Evolutionary conservation across 2,113 vertebrate genomes (phyloP), one percentile per base, ranked within the genome.

Genomic region (Hypomesus transpacificus): DNA sequence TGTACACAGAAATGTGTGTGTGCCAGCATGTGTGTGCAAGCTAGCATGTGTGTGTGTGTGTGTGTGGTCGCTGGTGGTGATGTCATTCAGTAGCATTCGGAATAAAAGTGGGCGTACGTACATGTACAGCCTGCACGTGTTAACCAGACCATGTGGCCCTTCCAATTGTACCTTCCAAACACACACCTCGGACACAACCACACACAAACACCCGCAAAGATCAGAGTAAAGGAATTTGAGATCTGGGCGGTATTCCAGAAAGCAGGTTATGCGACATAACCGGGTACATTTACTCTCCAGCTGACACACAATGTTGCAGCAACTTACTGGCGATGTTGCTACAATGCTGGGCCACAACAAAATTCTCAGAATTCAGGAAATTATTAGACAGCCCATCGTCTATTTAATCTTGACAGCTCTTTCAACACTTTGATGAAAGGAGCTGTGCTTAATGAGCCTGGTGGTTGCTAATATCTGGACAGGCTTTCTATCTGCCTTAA

Each of bases 381-480:
- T 7, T 9, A 1, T 46, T 46, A 46, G 39, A 46, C 7, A 9
- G 39, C 1, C 8, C 39, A 13, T 9, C 39, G 5, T 7, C 39
- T 46, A 7, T 46, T 6, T 7, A 46, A 2, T 9, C 7, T 46
- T 13, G 39, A 51, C 21, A 54, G 68, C 78, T 59, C 14, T 78
- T 80, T 79, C 82, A 87, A 86, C 77, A 75, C 73, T 14, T 67
- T 84, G 81, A 85, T 86, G 73, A 85, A 85, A 86, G 86, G 78
- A 74, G 85, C 62, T 76, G 78, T 84, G 74, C 84, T 86, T 84
- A 76, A 39, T 16, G 26, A 46, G 77, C 81, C 82, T 64, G 73
- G 67, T 80, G 65, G 21, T 75, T 20, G 0, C 68, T 66, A 58
- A 70, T 74, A 81, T 78, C 82, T 84, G 84, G 82, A 86, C 83